A percentile compares a stretch with the other conserved stretches of the same genome.
Evolutionary conservation across 2,888 invertebrate genomes (phyloP).

Genomic region (Eupithecia pulchellata): DNA sequence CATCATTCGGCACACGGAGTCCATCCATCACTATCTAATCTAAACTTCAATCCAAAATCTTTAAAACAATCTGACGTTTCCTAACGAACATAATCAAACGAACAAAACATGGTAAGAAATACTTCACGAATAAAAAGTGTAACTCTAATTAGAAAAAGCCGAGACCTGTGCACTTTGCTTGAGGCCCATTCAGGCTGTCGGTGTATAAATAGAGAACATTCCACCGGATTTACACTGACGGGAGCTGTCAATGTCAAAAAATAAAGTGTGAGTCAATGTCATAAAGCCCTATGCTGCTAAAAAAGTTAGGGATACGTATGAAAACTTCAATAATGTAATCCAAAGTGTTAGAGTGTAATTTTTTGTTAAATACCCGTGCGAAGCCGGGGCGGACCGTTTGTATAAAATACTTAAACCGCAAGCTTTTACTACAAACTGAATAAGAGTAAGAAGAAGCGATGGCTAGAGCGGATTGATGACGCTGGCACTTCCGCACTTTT

Average conservation of each 20-base stretch:
- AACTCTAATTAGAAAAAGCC: conserved; percentile 67
- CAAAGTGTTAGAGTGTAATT: too few species aligned
- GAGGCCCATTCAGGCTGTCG: conserved; percentile 68
- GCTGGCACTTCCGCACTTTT: not conserved
- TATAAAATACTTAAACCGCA: too few species aligned
- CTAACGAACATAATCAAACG: conserved; percentile 35
- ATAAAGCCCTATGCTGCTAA: too few species aligned
- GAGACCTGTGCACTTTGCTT: conserved; percentile 67
- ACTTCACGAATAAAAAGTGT: conserved; percentile 36
- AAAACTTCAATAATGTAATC: too few species aligned
- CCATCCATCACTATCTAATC: conserved; percentile 30
- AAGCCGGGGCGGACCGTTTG: too few species aligned
- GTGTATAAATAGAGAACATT: conserved; percentile 71
- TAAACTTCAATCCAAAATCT: conserved; percentile 14
- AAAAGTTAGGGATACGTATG: too few species aligned
- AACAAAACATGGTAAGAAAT: conserved; percentile 32
- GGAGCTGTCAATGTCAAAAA: conserved; percentile 11
- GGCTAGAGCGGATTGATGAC: not conserved
- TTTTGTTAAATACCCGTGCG: too few species aligned
- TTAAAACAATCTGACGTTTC: conserved; percentile 28
- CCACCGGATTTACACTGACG: conserved; percentile 58
- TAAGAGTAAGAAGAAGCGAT: not conserved
- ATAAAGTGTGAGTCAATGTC: too few species aligned
- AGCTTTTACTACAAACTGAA: not conserved
- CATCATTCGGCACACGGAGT: not conserved